phyloP scores from a whole-genome alignment of 2,888 invertebrate genomes.

The Hartigia nigra region DNA sequence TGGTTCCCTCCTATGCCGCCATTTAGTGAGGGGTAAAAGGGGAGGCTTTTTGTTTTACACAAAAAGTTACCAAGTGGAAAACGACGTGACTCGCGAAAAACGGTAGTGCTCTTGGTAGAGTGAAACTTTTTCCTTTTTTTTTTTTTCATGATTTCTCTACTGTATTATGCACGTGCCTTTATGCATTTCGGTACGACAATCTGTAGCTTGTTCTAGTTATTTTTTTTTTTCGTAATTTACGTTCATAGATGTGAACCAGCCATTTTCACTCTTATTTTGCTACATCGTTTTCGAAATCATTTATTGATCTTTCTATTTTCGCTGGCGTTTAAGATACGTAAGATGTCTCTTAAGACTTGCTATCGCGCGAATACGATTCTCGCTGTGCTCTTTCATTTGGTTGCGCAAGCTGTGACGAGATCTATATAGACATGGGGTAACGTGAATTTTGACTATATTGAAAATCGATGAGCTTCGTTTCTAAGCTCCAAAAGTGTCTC shows the following conservation, averaged over 20 bases:
- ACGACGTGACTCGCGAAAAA: not conserved
- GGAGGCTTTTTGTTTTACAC: not conserved
- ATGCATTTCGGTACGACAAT: not conserved
- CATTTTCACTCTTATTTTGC: not conserved
- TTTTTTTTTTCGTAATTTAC: conserved; percentile 4
- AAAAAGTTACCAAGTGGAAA: not conserved
- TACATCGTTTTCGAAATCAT: not conserved
- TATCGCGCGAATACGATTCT: too few species aligned
- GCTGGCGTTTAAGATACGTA: not conserved
- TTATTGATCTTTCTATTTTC: not conserved
- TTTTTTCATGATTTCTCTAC: not conserved
- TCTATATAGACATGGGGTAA: too few species aligned
- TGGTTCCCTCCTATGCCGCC: not conserved
- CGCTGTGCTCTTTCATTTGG: too few species aligned
- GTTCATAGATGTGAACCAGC: not conserved
- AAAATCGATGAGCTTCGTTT: not conserved
- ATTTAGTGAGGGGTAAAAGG: not conserved
- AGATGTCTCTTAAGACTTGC: too few species aligned
- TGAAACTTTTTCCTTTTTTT: not conserved
- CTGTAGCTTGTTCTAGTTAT: not conserved
- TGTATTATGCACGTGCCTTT: not conserved
- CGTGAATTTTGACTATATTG: not conserved
- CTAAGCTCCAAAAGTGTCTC: not conserved
- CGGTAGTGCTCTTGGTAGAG: not conserved
- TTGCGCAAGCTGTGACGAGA: not conserved